Base-by-base conservation (phyloP, 2,797 vertebrate species). In the Helostoma temminkii region DNA sequence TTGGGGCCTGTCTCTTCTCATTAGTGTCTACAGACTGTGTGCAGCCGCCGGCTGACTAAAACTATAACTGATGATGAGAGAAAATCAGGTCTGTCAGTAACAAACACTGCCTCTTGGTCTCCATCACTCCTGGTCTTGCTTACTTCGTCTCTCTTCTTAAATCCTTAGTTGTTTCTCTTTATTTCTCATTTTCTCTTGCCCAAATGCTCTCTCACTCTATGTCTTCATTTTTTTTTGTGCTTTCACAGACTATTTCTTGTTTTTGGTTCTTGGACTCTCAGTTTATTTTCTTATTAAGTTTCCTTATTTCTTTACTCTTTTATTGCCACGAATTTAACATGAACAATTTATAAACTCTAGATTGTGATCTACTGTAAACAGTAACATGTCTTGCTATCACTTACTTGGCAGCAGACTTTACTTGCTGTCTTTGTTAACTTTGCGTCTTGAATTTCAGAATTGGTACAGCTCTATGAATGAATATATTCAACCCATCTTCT, bases 1-100 rank as follows among this genome's bases (percentile, higher is more conserved):
- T 74, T 69, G 58, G 47, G 22, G 26, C 41, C 36, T 64, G 81
- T 82, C 83, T 74, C 69, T 64, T 81, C 55, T 67, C 52, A 49
- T 85, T 63, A 83, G 4, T 16, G 19, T 54, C 41, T 18, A 59
- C 76, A 46, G 50, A 26, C 0, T 12, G 52, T 12, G 53, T 14
- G n/a, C 28, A 19, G 62, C 66, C 48, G 58, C 49, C 0, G 46
- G 43, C 49, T 30, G 60, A 26, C 65, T 54, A 30, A 56, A 36
- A 11, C 50, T 47, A 30, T 32, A 11, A 45, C 74, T 53, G 76
- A 76, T 67, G 72, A 71, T 68, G 52, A n/a, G 32, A 54, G 55
- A 62, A 49, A 68, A 70, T 75, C 70, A 16, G 47, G 46, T 34
- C 25, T 66, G 71, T 74, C 72, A 52, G 52, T 1, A 11, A 68